phyloP scores from a whole-genome alignment of 1,140 invertebrate species.

The Cydia fagiglandana region DNA sequence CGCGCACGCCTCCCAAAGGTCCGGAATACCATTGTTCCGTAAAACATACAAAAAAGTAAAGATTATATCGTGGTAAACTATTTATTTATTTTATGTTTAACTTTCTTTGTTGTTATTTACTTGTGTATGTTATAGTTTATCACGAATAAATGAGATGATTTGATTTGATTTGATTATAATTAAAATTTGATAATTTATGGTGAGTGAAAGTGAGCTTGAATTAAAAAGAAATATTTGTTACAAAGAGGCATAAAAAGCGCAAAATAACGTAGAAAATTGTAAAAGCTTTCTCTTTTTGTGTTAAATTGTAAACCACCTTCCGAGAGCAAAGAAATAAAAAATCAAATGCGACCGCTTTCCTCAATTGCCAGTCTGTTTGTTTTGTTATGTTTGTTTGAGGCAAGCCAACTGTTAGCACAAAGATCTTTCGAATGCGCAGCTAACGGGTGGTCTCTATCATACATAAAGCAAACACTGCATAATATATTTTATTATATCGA shows the following conservation, averaged over 20 bases:
- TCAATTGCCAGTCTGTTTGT: conserved; percentile 63
- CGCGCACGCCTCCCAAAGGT: no score
- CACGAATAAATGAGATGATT: no score
- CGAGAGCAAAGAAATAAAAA: conserved; percentile 50
- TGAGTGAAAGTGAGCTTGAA: no score
- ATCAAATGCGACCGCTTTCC: conserved; percentile 60
- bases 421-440: conserved; percentile 50
- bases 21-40: no score
- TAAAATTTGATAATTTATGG: neutral
- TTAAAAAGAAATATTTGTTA: neutral
- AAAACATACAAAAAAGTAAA: no score
- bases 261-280: neutral
- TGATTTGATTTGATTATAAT: no score
- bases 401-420: conserved; percentile 65
- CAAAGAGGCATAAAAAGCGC: neutral
- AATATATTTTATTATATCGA: conserved; percentile 66
- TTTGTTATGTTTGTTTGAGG: conserved; percentile 64
- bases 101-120: no score
- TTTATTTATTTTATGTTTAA: no score
- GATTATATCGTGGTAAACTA: no score
- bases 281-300: conserved; percentile 34
- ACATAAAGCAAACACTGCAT: conserved; percentile 69
- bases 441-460: conserved; percentile 76
- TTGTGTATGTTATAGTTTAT: no score
- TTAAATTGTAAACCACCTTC: conserved; percentile 33